These are phyloP conservation scores for Drosophila ustulata DNA, from an alignment of 2,888 invertebrate species.

Conservation along the genomic window DNA sequence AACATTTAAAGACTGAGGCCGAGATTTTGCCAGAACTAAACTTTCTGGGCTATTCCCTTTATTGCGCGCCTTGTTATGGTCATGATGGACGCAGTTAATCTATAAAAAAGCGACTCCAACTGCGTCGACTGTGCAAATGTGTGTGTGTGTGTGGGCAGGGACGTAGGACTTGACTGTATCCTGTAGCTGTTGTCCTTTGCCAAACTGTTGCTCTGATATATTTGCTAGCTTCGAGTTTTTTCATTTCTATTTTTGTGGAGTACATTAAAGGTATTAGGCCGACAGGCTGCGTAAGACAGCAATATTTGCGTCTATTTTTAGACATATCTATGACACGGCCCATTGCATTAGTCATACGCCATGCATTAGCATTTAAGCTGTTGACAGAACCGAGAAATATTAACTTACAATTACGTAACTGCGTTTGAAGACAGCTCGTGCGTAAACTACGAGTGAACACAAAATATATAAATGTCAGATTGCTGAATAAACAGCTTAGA, in stretches of 20 bases:
- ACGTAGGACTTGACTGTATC: neutral
- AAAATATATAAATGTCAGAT: slow-evolving; percentile 41
- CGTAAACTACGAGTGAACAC: slow-evolving; percentile 34
- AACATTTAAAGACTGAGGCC: slow-evolving; percentile 79
- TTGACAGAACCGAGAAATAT: slow-evolving; percentile 36
- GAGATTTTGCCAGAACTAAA: slow-evolving; percentile 46
- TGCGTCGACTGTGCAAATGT: neutral
- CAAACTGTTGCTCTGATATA: slow-evolving; percentile 71
- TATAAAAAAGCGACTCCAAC: slow-evolving; percentile 62
- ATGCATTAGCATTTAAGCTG: slow-evolving; percentile 47
- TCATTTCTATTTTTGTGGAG: slow-evolving; percentile 18
- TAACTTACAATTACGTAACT: slow-evolving; percentile 65
- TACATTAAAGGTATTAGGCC: slow-evolving; percentile 66
- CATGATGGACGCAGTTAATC: slow-evolving; percentile 73
- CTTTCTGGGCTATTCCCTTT: slow-evolving; percentile 57
- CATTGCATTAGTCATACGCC: slow-evolving; percentile 30
- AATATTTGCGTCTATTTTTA: slow-evolving; percentile 32
- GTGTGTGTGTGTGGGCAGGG: slow-evolving; percentile 13
- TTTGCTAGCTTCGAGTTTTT: slow-evolving; percentile 40
- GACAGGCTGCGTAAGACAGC: slow-evolving; percentile 32
- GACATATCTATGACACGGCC: slow-evolving; percentile 5
- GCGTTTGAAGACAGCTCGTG: slow-evolving; percentile 31
- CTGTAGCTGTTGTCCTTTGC: slow-evolving; percentile 9
- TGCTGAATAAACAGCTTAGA: slow-evolving; percentile 38
- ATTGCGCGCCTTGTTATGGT: slow-evolving; percentile 64